Evolutionary conservation across 2,888 invertebrate species (phyloP).

Genomic region (Troides helena): DNA sequence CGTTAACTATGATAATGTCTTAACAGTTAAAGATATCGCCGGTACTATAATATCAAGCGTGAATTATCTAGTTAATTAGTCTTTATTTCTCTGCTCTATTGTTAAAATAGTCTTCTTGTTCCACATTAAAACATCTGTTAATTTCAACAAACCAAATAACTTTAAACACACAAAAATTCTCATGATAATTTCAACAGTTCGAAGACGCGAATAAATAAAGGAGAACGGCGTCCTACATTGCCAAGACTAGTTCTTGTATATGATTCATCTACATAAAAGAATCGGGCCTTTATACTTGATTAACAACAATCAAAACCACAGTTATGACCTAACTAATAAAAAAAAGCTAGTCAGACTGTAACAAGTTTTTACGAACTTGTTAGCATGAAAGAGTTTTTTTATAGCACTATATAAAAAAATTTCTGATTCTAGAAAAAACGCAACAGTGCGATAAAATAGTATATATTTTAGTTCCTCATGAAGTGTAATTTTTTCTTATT

Average conservation of each 20-base stretch:
- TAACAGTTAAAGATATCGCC: neutral
- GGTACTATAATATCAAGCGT: neutral
- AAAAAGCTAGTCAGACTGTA: neutral
- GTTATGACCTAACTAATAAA: constrained; percentile 14
- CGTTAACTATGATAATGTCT: too few relatives aligned
- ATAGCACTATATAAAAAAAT: neutral
- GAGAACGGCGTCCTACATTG: constrained; percentile 10
- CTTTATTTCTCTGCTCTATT: neutral
- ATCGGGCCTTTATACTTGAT: constrained; percentile 18
- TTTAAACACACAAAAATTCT: neutral
- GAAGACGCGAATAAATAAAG: constrained; percentile 10
- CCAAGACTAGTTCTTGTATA: constrained; percentile 18
- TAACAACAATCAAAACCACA: constrained; percentile 13
- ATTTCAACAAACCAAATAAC: neutral
- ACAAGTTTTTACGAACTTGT: neutral
- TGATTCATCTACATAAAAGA: constrained; percentile 22
- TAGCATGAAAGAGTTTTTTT: neutral
- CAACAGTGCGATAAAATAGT: too few relatives aligned
- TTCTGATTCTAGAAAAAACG: neutral
- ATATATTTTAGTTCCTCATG: too few relatives aligned
- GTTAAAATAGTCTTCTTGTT: neutral
- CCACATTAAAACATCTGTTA: neutral
- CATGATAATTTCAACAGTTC: neutral
- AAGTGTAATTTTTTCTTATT: too few relatives aligned
- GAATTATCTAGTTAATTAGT: neutral